Evolutionary conservation across 2,113 vertebrate species (phyloP).

Genomic region (Corydoras maculifer): DNA sequence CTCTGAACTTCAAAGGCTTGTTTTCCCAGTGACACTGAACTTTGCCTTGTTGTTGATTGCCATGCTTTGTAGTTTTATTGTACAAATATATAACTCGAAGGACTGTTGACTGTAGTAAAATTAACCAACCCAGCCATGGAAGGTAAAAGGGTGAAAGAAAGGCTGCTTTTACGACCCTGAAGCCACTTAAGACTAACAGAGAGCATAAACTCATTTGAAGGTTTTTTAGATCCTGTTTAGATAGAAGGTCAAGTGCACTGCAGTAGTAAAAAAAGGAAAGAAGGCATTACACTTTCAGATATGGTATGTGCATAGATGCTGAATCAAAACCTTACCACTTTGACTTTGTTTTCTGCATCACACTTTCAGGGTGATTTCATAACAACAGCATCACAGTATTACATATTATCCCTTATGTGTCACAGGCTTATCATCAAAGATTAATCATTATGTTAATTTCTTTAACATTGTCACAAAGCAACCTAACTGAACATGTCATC

Average conservation of each 20-base stretch:
- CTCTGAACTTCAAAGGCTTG: slow-evolving; percentile 20
- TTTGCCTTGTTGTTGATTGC: slow-evolving; percentile 29
- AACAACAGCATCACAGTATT: no score
- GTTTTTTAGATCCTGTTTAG: slow-evolving; percentile 45
- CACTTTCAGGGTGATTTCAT: no score
- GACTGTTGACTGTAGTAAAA: slow-evolving; percentile 47
- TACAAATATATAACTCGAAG: slow-evolving; percentile 33
- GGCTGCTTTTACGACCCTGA: slow-evolving; percentile 33
- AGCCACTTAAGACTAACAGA: slow-evolving; percentile 39
- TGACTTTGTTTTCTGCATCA: no score
- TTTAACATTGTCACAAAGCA: no score
- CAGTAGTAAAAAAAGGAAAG: slow-evolving; percentile 22
- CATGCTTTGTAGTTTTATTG: slow-evolving; percentile 41
- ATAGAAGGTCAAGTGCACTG: slow-evolving; percentile 14
- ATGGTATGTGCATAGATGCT: no score
- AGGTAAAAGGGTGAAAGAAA: background rate
- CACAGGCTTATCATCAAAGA: no score
- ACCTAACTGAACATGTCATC: no score
- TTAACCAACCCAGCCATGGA: slow-evolving; percentile 33
- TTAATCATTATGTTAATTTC: no score
- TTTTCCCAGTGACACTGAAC: slow-evolving; percentile 15
- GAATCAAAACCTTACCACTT: background rate
- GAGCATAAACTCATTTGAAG: slow-evolving; percentile 52
- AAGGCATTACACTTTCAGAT: background rate
- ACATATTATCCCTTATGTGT: no score